A percentile compares a stretch with the other conserved stretches of the same genome.
phyloP scores from a whole-genome alignment of 2,797 vertebrate genomes.

The Buceros bicornis region DNA sequence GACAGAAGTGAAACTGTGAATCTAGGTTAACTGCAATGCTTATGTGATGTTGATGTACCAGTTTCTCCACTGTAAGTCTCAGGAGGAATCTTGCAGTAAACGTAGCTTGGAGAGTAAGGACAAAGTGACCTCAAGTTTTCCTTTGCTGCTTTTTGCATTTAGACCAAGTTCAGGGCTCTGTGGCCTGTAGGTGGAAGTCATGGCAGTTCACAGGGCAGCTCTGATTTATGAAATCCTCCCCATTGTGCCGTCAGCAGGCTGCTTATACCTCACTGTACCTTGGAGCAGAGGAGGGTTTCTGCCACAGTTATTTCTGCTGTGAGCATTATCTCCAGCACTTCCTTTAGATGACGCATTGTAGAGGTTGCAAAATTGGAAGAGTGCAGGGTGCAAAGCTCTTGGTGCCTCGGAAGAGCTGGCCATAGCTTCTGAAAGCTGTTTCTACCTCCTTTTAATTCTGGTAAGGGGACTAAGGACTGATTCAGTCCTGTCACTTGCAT shows the following conservation, averaged over 20 bases:
- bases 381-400: neutral
- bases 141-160: neutral
- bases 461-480: neutral
- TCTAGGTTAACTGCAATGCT: constrained; percentile 52
- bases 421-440: neutral
- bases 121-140: constrained; percentile 10
- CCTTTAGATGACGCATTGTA: neutral
- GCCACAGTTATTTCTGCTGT: neutral
- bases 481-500: neutral
- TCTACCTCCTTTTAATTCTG: neutral
- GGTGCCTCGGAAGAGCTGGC: neutral
- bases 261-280: neutral
- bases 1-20: neutral
- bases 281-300: neutral
- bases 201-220: neutral
- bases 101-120: neutral
- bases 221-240: neutral
- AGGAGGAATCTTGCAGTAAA: neutral
- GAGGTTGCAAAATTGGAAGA: neutral
- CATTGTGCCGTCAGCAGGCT: neutral
- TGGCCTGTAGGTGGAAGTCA: neutral
- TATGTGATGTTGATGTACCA: neutral
- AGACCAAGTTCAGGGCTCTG: neutral
- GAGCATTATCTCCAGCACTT: neutral
- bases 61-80: neutral